Base-by-base conservation (phyloP, 92 coral and sea anemone genomes). In the Zoanthus solanderi region DNA sequence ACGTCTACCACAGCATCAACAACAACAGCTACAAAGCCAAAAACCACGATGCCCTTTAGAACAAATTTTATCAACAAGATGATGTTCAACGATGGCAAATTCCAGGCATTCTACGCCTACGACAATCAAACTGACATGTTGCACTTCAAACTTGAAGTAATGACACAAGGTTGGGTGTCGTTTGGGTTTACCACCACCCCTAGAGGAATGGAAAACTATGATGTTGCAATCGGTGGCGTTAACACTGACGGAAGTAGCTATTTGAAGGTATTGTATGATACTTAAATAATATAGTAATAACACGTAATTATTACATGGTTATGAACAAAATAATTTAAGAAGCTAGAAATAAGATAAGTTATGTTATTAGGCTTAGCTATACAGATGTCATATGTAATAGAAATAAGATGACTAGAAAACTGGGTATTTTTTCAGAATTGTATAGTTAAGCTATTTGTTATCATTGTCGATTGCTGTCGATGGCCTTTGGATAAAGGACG, bases 121-220 rank as follows among this genome's bases (percentile, higher is more conserved):
- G 37, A 79, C 56, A 66, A 79, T 11, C 34, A 44, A 79, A 79
- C 84, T 9, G 73, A 79, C 17, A 58, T 61, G 73, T 68, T 79
- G 56, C 74, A 79, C 54, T 79, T 79, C 60, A 79, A 79, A 60
- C 48, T 79, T 0, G 84, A 79, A 60, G 84, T 79, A 0, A 79
- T 79, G 84, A 79, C 84, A 63, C 34, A n/a, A 61, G 84, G 84
- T 3, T 79, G 84, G 84, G 84, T 79, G 34, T 61, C 84, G 1
- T 61, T 79, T 37, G 84, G 84, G 7, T 79, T 79, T 50, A 79
- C 84, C 30, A 79, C 60, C 74, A 79, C 84, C 32, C 84, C 84
- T 58, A 14, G 32, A 5, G n/a, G n/a, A 37, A 79, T 79, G 84
- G 8, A 63, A 31, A 61, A 60, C 42, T 79, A 79, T 63, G 84